These are phyloP conservation scores for Rhadinocentrus ornatus DNA, from an alignment of 2,797 vertebrate species.

Conservation along the genomic window DNA sequence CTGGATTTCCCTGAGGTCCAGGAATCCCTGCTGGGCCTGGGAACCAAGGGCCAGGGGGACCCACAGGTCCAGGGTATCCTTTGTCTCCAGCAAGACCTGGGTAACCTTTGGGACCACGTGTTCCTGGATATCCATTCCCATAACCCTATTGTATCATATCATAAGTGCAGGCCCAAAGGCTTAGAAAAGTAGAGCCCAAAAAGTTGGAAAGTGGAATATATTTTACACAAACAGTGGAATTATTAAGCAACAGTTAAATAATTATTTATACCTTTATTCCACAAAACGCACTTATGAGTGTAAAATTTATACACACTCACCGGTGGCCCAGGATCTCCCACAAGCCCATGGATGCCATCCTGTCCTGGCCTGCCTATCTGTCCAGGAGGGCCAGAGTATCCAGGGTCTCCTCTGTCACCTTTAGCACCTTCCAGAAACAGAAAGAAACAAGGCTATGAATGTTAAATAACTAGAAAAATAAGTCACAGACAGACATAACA, in stretches of 20 bases:
- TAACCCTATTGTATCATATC: slow-evolving; percentile 36
- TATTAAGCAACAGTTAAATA: not conserved
- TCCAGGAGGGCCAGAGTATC: slow-evolving; percentile 53
- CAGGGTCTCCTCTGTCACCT: slow-evolving; percentile 60
- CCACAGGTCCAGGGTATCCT: slow-evolving; percentile 58
- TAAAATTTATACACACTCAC: slow-evolving; percentile 49
- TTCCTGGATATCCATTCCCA: slow-evolving; percentile 13
- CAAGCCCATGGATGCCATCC: slow-evolving; percentile 48
- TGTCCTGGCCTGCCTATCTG: slow-evolving; percentile 48
- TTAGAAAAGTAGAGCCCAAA: not conserved
- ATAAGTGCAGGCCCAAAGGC: not conserved
- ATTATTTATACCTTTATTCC: not conserved
- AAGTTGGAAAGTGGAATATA: not conserved
- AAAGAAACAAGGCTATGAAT: slow-evolving; percentile 6
- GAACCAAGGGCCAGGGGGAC: slow-evolving; percentile 48
- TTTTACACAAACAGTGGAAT: slow-evolving; percentile 1
- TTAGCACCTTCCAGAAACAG: slow-evolving; percentile 59
- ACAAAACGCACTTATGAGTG: not conserved
- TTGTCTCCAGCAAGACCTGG: slow-evolving; percentile 60
- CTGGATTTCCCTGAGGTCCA: slow-evolving; percentile 65
- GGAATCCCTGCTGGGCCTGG: slow-evolving; percentile 51
- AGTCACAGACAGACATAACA: not conserved
- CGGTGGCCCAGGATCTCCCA: slow-evolving; percentile 65
- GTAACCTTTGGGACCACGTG: slow-evolving; percentile 63
- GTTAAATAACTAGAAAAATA: not conserved